Evolutionary conservation across 1,140 invertebrate genomes (phyloP).

Genomic region (Meteorus sp.): DNA sequence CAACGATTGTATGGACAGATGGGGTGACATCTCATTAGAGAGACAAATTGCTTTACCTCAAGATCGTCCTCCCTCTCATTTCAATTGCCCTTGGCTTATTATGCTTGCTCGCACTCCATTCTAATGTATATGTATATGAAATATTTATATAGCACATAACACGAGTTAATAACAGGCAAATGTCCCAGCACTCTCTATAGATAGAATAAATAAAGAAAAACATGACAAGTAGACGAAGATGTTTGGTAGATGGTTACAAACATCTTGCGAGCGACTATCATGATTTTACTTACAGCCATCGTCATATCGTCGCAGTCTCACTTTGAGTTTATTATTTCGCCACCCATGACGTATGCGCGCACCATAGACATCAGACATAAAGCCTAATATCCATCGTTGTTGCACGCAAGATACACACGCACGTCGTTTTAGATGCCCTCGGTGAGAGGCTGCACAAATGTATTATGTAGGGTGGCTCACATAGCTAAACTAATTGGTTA

Average conservation of each 20-base stretch:
- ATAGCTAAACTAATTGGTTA: constrained; percentile 62
- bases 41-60: constrained; percentile 61
- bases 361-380: background rate
- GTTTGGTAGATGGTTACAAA: too few relatives aligned
- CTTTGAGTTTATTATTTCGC: background rate
- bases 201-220: too few relatives aligned
- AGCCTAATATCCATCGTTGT: constrained; percentile 32
- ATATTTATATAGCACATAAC: too few relatives aligned
- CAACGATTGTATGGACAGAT: constrained; percentile 33
- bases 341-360: background rate
- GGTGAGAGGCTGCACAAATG: constrained; percentile 50
- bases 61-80: constrained; percentile 20
- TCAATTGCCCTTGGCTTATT: constrained; percentile 1
- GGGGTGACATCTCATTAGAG: constrained; percentile 60
- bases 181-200: too few relatives aligned
- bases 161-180: too few relatives aligned
- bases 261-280: constrained; percentile 4
- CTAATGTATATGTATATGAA: background rate
- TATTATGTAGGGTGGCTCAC: constrained; percentile 56
- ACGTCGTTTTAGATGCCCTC: constrained; percentile 30
- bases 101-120: background rate
- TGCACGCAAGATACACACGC: too few relatives aligned
- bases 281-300: constrained; percentile 12
- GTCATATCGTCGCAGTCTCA: too few relatives aligned
- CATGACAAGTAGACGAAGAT: too few relatives aligned